Evolutionary conservation across 2,797 vertebrate species (phyloP).

Genomic region (Trichosurus vulpecula): DNA sequence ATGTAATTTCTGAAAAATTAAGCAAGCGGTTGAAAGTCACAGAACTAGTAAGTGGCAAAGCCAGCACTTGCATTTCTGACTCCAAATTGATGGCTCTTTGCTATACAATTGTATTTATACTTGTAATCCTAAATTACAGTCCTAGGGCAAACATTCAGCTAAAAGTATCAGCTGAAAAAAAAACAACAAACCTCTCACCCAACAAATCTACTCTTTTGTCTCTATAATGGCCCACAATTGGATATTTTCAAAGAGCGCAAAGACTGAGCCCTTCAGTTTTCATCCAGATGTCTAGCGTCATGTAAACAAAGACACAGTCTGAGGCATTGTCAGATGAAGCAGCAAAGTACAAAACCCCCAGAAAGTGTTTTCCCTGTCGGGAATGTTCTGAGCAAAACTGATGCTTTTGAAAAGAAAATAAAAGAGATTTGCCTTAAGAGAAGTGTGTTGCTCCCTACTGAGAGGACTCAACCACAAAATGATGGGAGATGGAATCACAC

Average conservation of each 20-base stretch:
- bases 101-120: neutral
- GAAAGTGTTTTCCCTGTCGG: slow-evolving; percentile 40
- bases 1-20: neutral
- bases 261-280: neutral
- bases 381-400: slow-evolving; percentile 47
- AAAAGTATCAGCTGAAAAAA: neutral
- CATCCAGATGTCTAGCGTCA: slow-evolving; percentile 41
- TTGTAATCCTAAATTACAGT: neutral
- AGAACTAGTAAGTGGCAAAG: neutral
- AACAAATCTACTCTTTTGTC: neutral
- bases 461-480: slow-evolving; percentile 59
- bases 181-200: neutral
- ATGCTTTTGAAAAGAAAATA: slow-evolving; percentile 59
- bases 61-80: neutral
- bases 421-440: slow-evolving; percentile 34
- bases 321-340: slow-evolving; percentile 66
- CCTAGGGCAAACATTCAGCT: neutral
- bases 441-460: slow-evolving; percentile 45
- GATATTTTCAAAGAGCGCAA: neutral
- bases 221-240: neutral
- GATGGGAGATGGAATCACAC: neutral
- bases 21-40: neutral
- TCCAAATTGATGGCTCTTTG: neutral
- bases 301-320: slow-evolving; percentile 59
- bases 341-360: neutral